Evolutionary conservation across 2,888 invertebrate genomes (phyloP).

Genomic region (Brachypalpus laphriformis): DNA sequence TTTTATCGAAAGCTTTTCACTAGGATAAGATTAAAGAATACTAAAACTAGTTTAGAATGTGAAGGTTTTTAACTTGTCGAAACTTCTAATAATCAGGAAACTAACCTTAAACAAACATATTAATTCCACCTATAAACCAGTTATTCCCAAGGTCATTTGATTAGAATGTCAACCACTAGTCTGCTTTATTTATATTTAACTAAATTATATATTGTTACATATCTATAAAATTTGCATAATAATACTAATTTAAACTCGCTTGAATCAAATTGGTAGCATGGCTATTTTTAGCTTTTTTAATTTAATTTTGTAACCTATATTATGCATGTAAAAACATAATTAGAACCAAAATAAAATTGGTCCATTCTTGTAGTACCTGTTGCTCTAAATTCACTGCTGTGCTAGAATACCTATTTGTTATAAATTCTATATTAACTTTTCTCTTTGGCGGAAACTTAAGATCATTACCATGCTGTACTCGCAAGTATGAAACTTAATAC

Average conservation of each 20-base stretch:
- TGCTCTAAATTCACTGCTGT: too few species aligned
- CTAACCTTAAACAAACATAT: constrained; percentile 29
- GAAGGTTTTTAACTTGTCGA: background rate
- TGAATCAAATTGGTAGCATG: background rate
- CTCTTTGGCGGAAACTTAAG: too few species aligned
- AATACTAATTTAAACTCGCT: background rate
- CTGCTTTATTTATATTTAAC: background rate
- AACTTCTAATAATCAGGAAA: background rate
- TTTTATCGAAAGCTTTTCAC: background rate
- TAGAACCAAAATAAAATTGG: too few species aligned
- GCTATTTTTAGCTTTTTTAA: too few species aligned
- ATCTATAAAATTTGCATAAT: constrained; percentile 18
- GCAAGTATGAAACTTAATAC: too few species aligned
- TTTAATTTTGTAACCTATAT: background rate
- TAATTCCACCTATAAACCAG: constrained; percentile 25
- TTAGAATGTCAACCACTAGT: background rate
- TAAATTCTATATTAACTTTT: too few species aligned
- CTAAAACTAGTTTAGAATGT: background rate
- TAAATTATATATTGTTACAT: background rate
- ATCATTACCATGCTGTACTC: too few species aligned
- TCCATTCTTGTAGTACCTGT: too few species aligned
- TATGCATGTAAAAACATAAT: too few species aligned
- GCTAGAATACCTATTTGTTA: too few species aligned
- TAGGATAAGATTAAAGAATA: background rate
- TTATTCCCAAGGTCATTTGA: constrained; percentile 1